Evolutionary conservation across 2,888 invertebrate species (phyloP).

Genomic region (Choristoneura rosaceana): DNA sequence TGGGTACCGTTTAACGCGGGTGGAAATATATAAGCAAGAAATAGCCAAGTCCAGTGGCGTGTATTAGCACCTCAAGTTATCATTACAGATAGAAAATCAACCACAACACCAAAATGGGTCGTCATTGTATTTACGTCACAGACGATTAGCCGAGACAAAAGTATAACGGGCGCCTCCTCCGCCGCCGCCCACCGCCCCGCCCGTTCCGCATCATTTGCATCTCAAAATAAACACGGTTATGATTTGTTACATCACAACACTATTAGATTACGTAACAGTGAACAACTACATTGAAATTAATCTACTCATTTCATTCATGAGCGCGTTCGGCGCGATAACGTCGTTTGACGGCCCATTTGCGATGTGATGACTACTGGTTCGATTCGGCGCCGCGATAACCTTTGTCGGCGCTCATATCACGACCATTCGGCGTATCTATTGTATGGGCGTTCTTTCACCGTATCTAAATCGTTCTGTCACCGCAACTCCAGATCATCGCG

Average conservation of each 20-base stretch:
- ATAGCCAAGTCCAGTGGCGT: slow-evolving; percentile 2
- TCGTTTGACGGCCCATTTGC: slow-evolving; percentile 31
- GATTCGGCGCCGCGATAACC: slow-evolving; percentile 28
- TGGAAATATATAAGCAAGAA: not conserved
- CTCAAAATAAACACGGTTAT: slow-evolving; percentile 56
- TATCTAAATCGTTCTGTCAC: slow-evolving; percentile 3
- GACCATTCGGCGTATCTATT: slow-evolving; percentile 6
- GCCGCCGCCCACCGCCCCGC: slow-evolving; percentile 46
- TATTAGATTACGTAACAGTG: slow-evolving; percentile 47
- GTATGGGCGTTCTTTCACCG: not conserved
- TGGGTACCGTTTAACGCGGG: not conserved
- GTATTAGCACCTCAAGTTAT: slow-evolving; percentile 3
- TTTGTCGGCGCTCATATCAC: slow-evolving; percentile 22
- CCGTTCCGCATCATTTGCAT: slow-evolving; percentile 64
- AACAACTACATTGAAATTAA: slow-evolving; percentile 36
- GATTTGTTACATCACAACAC: slow-evolving; percentile 60
- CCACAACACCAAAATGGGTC: slow-evolving; percentile 26
- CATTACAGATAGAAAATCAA: slow-evolving; percentile 3
- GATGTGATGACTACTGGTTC: slow-evolving; percentile 25
- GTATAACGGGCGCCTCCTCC: slow-evolving; percentile 48
- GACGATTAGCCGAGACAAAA: slow-evolving; percentile 52
- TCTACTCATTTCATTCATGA: slow-evolving; percentile 40
- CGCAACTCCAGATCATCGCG: not conserved
- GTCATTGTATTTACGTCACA: slow-evolving; percentile 38
- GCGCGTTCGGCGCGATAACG: slow-evolving; percentile 27